A percentile compares a stretch with the other conserved stretches of the same genome.
Evolutionary conservation across 1,140 invertebrate genomes (phyloP).

Genomic region (Pseudomyrmex pallidus): DNA sequence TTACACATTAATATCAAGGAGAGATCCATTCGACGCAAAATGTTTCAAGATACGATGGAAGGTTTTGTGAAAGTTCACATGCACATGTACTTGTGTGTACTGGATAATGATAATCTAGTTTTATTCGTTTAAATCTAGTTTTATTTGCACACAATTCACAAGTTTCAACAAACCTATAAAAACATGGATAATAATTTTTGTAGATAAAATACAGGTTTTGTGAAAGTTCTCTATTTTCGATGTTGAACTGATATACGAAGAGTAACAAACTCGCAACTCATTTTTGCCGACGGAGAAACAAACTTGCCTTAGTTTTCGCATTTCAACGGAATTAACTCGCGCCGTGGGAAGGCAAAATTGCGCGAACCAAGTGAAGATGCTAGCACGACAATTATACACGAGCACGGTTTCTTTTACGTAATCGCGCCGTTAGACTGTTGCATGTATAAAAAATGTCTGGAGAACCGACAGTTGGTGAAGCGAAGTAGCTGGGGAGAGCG

Average conservation of each 20-base stretch:
- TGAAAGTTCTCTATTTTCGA: background rate
- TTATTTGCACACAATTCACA: too few relatives aligned
- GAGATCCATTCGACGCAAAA: too few relatives aligned
- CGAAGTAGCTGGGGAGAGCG: background rate
- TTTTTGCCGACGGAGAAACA: background rate
- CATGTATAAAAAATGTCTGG: slow-evolving; percentile 26
- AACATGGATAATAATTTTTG: background rate
- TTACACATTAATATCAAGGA: too few relatives aligned
- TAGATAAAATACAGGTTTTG: background rate
- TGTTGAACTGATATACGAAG: background rate
- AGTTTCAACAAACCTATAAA: too few relatives aligned
- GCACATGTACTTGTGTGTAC: too few relatives aligned
- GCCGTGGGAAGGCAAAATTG: slow-evolving; percentile 37
- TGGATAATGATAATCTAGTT: too few relatives aligned
- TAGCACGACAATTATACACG: slow-evolving; percentile 13
- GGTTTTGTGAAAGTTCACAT: too few relatives aligned
- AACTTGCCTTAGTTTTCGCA: slow-evolving; percentile 5
- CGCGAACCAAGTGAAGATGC: slow-evolving; percentile 8
- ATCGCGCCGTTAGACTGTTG: slow-evolving; percentile 29
- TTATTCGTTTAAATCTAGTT: too few relatives aligned
- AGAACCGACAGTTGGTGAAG: slow-evolving; percentile 26
- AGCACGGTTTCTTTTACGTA: slow-evolving; percentile 31
- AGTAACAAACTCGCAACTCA: slow-evolving; percentile 8
- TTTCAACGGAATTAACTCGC: slow-evolving; percentile 21
- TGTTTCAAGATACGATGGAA: too few relatives aligned